These are phyloP conservation scores for Ctenicera cuprea DNA, from an alignment of 2,888 invertebrate species.

Conservation along the genomic window DNA sequence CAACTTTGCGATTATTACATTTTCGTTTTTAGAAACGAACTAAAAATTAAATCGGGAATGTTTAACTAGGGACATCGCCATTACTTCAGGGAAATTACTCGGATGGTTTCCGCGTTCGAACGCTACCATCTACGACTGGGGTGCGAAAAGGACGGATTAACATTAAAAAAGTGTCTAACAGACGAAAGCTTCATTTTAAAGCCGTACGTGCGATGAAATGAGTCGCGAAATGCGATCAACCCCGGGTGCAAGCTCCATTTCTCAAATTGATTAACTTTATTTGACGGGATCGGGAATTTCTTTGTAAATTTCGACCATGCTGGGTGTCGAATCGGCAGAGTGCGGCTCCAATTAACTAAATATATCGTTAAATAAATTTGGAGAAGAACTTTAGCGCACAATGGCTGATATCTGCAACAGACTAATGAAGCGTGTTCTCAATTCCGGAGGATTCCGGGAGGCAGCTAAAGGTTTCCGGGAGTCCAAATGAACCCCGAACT, in stretches of 20 bases:
- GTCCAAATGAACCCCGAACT: slow-evolving; percentile 45
- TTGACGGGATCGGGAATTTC: slow-evolving; percentile 27
- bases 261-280: slow-evolving; percentile 46
- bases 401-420: slow-evolving; percentile 49
- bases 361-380: slow-evolving; percentile 33
- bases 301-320: slow-evolving; percentile 14
- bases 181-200: slow-evolving; percentile 39
- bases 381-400: slow-evolving; percentile 29
- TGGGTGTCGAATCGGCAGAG: neutral
- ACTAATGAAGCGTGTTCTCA: slow-evolving; percentile 51
- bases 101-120: slow-evolving; percentile 50
- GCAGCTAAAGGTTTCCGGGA: slow-evolving; percentile 51
- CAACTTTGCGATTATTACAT: slow-evolving; percentile 41
- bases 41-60: slow-evolving; percentile 58
- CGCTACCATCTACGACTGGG: slow-evolving; percentile 38
- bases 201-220: slow-evolving; percentile 41
- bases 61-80: slow-evolving; percentile 60
- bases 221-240: slow-evolving; percentile 40
- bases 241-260: slow-evolving; percentile 33
- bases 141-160: slow-evolving; percentile 45
- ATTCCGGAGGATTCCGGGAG: slow-evolving; percentile 46
- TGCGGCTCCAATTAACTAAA: slow-evolving; percentile 24
- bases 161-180: slow-evolving; percentile 42
- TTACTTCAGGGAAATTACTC: slow-evolving; percentile 62
- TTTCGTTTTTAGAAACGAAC: slow-evolving; percentile 51